Evolutionary conservation across 2,797 vertebrate species (phyloP).

Genomic region (Acomys russatus): DNA sequence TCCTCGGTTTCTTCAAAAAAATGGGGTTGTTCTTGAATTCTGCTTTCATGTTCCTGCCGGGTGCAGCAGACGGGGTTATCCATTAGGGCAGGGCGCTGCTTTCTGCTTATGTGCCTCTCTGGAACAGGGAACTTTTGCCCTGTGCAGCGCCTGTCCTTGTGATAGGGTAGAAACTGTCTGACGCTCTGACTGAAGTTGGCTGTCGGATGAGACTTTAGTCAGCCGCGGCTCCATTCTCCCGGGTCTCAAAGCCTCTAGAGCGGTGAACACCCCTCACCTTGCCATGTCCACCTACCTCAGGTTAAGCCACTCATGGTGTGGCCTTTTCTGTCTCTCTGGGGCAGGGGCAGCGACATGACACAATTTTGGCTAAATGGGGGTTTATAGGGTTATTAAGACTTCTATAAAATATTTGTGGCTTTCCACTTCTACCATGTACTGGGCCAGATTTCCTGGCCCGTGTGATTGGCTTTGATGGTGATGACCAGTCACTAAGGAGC

Average conservation of each 20-base stretch:
- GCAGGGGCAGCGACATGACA: neutral
- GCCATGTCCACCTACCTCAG: neutral
- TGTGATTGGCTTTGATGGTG: neutral
- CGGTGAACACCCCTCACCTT: neutral
- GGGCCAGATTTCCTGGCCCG: neutral
- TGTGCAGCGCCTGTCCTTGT: neutral
- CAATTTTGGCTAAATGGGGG: neutral
- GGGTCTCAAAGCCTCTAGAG: no score
- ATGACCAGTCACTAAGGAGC: neutral
- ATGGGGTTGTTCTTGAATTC: neutral
- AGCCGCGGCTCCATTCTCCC: neutral
- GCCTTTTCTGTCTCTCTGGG: neutral
- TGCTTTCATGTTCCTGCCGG: neutral
- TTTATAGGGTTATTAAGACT: neutral
- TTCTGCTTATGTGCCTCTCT: no score
- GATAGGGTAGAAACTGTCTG: neutral
- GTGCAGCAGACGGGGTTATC: no score
- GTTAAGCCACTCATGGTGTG: neutral
- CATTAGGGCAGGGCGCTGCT: no score
- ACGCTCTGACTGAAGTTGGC: neutral
- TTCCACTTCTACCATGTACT: neutral
- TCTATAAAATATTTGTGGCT: neutral
- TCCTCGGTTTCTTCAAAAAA: no score
- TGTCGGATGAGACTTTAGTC: no score
- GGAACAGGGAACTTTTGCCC: neutral